phyloP scores from a whole-genome alignment of 2,888 invertebrate species.

The Steinernema scapterisci region DNA sequence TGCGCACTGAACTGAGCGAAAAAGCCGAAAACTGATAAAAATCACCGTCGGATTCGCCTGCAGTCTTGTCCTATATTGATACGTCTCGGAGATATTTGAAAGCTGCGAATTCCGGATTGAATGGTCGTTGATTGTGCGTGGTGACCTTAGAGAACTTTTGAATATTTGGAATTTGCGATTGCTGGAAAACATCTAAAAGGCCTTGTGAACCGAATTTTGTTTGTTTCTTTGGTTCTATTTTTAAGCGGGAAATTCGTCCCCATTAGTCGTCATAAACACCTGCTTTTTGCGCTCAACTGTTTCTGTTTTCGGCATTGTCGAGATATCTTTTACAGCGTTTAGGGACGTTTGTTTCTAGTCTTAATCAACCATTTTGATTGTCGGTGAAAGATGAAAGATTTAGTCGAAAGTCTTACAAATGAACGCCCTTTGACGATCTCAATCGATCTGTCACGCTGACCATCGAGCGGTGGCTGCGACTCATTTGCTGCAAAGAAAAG shows the following conservation, averaged over 20 bases:
- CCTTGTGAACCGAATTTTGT: background rate
- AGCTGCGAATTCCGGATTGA: background rate
- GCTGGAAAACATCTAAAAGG: background rate
- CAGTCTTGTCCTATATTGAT: slow-evolving; percentile 4
- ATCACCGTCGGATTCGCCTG: background rate
- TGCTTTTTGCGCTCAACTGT: background rate
- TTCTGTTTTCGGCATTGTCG: slow-evolving; percentile 8
- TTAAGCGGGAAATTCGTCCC: background rate
- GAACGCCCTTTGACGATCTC: too few species aligned
- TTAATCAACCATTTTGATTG: too few species aligned
- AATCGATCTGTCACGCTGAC: too few species aligned
- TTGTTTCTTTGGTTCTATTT: slow-evolving; percentile 1
- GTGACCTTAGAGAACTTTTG: background rate
- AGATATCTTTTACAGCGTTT: too few species aligned
- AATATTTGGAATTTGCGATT: background rate
- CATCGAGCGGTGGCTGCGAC: too few species aligned
- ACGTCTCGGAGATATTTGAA: background rate
- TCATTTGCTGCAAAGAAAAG: too few species aligned
- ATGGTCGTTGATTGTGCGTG: too few species aligned
- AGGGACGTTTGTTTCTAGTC: too few species aligned
- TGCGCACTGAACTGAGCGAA: background rate
- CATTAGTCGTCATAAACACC: background rate
- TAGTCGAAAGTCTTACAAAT: too few species aligned
- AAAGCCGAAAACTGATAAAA: slow-evolving; percentile 11
- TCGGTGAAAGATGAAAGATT: too few species aligned